These are phyloP conservation scores for Actinemys pallida DNA, from an alignment of 2,113 vertebrate genomes.

Conservation along the genomic window DNA sequence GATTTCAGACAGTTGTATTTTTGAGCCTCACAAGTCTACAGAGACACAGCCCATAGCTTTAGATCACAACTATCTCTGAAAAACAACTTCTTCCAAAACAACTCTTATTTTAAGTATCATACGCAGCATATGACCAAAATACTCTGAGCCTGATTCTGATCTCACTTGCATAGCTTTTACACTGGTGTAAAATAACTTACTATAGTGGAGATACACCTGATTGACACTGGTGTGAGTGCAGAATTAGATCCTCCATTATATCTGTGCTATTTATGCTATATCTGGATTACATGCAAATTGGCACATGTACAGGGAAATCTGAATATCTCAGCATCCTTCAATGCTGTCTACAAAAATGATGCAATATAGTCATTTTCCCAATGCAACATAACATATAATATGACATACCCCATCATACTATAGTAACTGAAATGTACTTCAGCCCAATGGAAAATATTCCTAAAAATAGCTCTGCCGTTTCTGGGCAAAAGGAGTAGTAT, in stretches of 20 bases:
- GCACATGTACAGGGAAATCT: conserved; percentile 51
- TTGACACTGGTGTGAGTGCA: background rate
- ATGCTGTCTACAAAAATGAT: conserved; percentile 67
- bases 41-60: background rate
- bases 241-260: background rate
- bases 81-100: background rate
- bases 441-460: conserved; percentile 80
- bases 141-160: background rate
- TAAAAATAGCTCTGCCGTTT: conserved; percentile 84
- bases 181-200: background rate
- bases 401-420: conserved; percentile 75
- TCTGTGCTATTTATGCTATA: conserved; percentile 44
- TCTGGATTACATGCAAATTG: conserved; percentile 48
- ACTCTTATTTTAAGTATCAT: background rate
- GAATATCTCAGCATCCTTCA: conserved; percentile 64
- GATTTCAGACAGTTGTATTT: background rate
- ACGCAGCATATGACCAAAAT: background rate
- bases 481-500: conserved; percentile 81
- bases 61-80: background rate
- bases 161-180: background rate
- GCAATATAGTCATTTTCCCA: conserved; percentile 69
- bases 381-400: conserved; percentile 63
- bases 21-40: background rate
- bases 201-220: background rate
- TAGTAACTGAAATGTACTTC: conserved; percentile 79